phyloP scores from a whole-genome alignment of 2,888 invertebrate genomes.

The Dicranocentrus wangi region DNA sequence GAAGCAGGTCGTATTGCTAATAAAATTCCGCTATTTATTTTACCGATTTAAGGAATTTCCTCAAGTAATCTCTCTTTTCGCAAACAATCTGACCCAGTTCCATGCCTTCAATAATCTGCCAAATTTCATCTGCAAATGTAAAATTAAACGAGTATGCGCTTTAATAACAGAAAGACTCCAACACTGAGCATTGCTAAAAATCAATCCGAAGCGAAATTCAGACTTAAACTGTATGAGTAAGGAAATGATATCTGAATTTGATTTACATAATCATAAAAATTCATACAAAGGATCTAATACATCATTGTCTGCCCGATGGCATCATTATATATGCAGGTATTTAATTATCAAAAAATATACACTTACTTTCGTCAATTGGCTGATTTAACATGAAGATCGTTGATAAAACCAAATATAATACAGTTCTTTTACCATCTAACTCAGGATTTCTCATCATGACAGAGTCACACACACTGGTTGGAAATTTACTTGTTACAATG shows the following conservation, averaged over 20 bases:
- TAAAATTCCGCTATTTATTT: no score
- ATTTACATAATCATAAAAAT: no score
- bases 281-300: no score
- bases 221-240: slow-evolving; percentile 66
- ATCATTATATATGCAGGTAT: no score
- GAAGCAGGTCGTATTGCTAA: slow-evolving; percentile 32
- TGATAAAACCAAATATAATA: slow-evolving; percentile 62
- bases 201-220: slow-evolving; percentile 23
- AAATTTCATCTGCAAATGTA: slow-evolving; percentile 48
- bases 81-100: slow-evolving; percentile 57
- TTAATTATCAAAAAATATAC: no score
- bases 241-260: slow-evolving; percentile 3
- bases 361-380: slow-evolving; percentile 70
- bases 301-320: no score
- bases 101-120: slow-evolving; percentile 59
- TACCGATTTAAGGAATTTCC: slow-evolving; percentile 65
- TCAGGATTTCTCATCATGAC: slow-evolving; percentile 55
- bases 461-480: slow-evolving; percentile 59
- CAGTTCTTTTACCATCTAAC: slow-evolving; percentile 54
- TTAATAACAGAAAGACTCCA: neutral
- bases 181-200: slow-evolving; percentile 22
- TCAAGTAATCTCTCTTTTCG: slow-evolving; percentile 60
- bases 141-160: neutral
- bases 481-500: slow-evolving; percentile 66
- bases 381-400: slow-evolving; percentile 67